Evolutionary conservation across 2,888 invertebrate genomes (phyloP), one percentile per base, ranked within the genome.

Genomic region (Microdon myrmicae): DNA sequence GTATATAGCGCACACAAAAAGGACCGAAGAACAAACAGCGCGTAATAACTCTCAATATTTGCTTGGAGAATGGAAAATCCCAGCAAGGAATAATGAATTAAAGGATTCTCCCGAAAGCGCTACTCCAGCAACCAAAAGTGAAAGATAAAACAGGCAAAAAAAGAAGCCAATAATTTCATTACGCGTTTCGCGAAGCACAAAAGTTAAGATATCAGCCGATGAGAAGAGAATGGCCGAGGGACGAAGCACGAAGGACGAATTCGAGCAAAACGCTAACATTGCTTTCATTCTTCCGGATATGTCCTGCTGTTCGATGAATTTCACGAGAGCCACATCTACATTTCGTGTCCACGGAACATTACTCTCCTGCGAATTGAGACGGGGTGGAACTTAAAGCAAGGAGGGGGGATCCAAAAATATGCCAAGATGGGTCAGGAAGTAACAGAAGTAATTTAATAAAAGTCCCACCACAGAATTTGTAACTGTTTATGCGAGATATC

Each of bases 141-240:
- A 29, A 32, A 34, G 13, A n/a, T n/a, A n/a, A n/a, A n/a, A n/a
- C n/a, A n/a, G n/a, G n/a, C n/a, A n/a, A n/a, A n/a, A n/a, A n/a
- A n/a, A n/a, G 22, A 41, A 39, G 31, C 22, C 43, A 58, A 64
- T 64, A 58, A 58, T 64, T 58, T 47, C 51, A 58, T 64, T 53
- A 58, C 48, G 56, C 64, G 53, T 47, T 43, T 35, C 51, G 47
- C 51, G 58, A 45, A 58, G 58, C 58, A 51, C 51, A 47, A 64
- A 58, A 64, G 56, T 58, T 56, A 58, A 51, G 51, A 64, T 64
- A 51, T 64, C 25, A 43, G 19, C 45, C 25, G 14, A 8, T 9
- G 17, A 32, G 14, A 16, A 7, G 12, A 8, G n/a, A 8, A 17
- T 6, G 16, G 12, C 34, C 12, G 39, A 48, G 35, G n/a, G 31